Conservation (phyloP, 1,140 invertebrate genomes). For the Lucilia sericata region DNA sequence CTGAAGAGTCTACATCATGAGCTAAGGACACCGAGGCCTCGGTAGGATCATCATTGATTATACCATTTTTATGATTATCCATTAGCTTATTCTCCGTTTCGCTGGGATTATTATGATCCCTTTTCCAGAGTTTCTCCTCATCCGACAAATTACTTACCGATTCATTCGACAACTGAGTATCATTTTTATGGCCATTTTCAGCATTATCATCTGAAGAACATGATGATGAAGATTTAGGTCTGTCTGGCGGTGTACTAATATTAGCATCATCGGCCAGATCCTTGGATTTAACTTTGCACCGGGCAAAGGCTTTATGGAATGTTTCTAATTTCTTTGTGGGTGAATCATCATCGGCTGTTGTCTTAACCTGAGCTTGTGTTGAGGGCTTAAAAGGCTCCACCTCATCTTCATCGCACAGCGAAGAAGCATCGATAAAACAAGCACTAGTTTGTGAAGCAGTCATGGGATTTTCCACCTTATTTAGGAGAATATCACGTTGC, state of each 20-base stretch:
- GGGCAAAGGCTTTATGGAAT: constrained; percentile 65
- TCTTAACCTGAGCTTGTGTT: background rate
- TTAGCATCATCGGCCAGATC: background rate
- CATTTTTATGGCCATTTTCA: constrained; percentile 48
- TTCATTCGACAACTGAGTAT: constrained; percentile 46
- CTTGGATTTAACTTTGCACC: constrained; percentile 56
- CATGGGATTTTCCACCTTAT: constrained; percentile 54
- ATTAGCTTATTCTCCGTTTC: background rate
- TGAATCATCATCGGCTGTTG: constrained; percentile 42
- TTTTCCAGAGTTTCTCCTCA: constrained; percentile 68
- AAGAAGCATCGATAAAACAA: constrained; percentile 82
- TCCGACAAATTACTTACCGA: constrained; percentile 65
- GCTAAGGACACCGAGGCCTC: constrained; percentile 50
- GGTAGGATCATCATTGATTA: constrained; percentile 46
- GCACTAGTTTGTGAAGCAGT: constrained; percentile 59
- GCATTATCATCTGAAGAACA: constrained; percentile 51
- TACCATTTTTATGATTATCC: constrained; percentile 14
- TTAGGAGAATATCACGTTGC: constrained; percentile 59
- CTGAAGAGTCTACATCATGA: constrained; percentile 54
- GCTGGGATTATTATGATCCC: constrained; percentile 49
- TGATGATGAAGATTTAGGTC: constrained; percentile 48
- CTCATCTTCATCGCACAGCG: constrained; percentile 76
- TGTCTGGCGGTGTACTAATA: background rate
- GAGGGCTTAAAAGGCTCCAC: constrained; percentile 58
- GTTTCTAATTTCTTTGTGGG: constrained; percentile 59